Evolutionary conservation across 1,140 invertebrate genomes (phyloP), one percentile per base, ranked within the genome.

Genomic region (Cyclargus thomasi): DNA sequence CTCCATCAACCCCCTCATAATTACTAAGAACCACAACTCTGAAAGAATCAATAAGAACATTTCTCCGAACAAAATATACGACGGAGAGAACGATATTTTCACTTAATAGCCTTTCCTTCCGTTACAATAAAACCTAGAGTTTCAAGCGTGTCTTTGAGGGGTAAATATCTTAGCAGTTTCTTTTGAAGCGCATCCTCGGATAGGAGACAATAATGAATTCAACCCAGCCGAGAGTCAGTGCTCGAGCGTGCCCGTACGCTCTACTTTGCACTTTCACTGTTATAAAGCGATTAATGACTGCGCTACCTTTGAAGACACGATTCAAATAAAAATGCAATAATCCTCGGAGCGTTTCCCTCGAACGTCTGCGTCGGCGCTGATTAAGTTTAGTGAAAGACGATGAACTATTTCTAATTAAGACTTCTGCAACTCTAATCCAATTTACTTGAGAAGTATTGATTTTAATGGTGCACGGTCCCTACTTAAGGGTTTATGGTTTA

Each of bases 181-280:
- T 63, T 62, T 63, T 35, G 22, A 29, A 20, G 55, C 8, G 39
- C 39, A 47, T 47, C 39, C 39, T 16, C 39, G 39, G 39, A 47
- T 47, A 65, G 75, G 77, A 79, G 78, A 83, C 80, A 82, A 83
- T 86, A 86, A 86, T 86, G 81, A 86, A 86, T 86, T 86, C 83
- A 79, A 77, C 74, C 75, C 71, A 64, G 73, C 67, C 69, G 74
- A 71, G 71, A 67, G 72, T 74, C 69, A 65, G 74, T 73, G 69
- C 78, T 82, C 70, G 66, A 80, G 77, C 78, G 74, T 73, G 70
- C 77, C 80, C 70, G 69, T 81, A 78, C 78, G 80, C 72, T 78
- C 79, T 80, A 82, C 77, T 83, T 80, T 78, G 77, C 83, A 82
- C 78, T 80, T 82, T 80, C 79, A 70, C 70, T 76, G 73, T 75